Evolutionary conservation across 2,888 invertebrate genomes (phyloP).

Genomic region (Drymonia ruficornis): DNA sequence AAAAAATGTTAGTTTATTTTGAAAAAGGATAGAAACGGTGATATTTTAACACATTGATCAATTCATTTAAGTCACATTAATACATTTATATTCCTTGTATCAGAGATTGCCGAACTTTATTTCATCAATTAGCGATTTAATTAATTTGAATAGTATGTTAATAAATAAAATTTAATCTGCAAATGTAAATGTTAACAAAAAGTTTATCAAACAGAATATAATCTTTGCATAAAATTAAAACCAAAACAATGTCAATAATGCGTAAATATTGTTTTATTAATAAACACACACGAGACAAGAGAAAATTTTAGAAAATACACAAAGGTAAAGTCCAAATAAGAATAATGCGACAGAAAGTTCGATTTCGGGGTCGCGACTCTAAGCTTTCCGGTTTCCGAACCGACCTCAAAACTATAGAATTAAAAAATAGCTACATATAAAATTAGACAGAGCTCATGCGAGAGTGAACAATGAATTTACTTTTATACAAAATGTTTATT

Average conservation of each 20-base stretch:
- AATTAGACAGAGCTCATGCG: slow-evolving; percentile 67
- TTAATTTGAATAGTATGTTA: too few species aligned
- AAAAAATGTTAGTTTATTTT: too few species aligned
- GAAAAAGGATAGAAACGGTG: too few species aligned
- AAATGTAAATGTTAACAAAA: too few species aligned
- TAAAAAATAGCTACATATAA: slow-evolving; percentile 76
- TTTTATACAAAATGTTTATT: slow-evolving; percentile 29
- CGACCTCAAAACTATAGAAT: slow-evolving; percentile 67
- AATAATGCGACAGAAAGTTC: slow-evolving; percentile 59
- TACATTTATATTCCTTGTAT: too few species aligned
- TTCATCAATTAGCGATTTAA: too few species aligned
- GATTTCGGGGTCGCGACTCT: slow-evolving; percentile 45
- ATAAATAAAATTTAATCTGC: too few species aligned
- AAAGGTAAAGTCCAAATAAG: slow-evolving; percentile 5
- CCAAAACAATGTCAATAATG: neutral
- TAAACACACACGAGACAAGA: neutral
- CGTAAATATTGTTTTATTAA: neutral
- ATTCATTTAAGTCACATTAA: too few species aligned
- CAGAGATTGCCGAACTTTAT: too few species aligned
- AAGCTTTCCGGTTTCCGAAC: slow-evolving; percentile 68
- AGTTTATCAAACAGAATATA: too few species aligned
- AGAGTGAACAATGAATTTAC: slow-evolving; percentile 59
- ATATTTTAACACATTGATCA: too few species aligned
- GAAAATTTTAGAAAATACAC: slow-evolving; percentile 6
- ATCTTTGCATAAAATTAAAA: neutral